These are phyloP conservation scores for Lacanobia wlatinum DNA, from an alignment of 2,888 invertebrate genomes.

Conservation along the genomic window DNA sequence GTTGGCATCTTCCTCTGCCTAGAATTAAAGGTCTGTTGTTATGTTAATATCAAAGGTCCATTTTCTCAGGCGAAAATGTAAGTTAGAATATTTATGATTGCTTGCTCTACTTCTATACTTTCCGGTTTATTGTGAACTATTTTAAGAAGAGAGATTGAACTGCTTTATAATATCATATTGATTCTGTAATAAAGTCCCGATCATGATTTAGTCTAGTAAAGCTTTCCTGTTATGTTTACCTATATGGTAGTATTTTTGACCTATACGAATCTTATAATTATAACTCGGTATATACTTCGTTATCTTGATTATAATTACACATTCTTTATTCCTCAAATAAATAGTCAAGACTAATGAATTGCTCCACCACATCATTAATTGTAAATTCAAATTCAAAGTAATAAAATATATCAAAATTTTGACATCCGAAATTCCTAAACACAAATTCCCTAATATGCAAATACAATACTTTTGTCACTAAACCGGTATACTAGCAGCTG, in stretches of 20 bases:
- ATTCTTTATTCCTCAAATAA: background rate
- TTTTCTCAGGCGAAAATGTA: too few species aligned
- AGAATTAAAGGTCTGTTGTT: too few species aligned
- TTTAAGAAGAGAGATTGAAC: background rate
- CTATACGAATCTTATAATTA: background rate
- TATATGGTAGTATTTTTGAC: too few species aligned
- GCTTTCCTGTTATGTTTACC: too few species aligned
- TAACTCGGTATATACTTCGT: background rate
- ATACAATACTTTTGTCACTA: conserved; percentile 69
- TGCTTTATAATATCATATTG: background rate
- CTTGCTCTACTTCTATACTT: too few species aligned
- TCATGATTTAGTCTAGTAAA: background rate
- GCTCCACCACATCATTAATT: conserved; percentile 10
- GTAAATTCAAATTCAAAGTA: conserved; percentile 17
- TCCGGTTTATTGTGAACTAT: background rate
- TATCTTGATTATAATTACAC: background rate
- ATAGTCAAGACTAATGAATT: background rate
- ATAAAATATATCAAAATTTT: conserved; percentile 53
- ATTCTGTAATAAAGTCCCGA: background rate
- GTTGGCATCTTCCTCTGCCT: too few species aligned
- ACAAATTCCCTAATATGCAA: conserved; percentile 67
- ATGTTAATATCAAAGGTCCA: too few species aligned
- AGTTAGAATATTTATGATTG: too few species aligned
- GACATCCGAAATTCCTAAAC: conserved; percentile 51
- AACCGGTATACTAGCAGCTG: conserved; percentile 84